Conservation (phyloP, 2,113 vertebrate genomes). For the Myxocyprinus asiaticus region DNA sequence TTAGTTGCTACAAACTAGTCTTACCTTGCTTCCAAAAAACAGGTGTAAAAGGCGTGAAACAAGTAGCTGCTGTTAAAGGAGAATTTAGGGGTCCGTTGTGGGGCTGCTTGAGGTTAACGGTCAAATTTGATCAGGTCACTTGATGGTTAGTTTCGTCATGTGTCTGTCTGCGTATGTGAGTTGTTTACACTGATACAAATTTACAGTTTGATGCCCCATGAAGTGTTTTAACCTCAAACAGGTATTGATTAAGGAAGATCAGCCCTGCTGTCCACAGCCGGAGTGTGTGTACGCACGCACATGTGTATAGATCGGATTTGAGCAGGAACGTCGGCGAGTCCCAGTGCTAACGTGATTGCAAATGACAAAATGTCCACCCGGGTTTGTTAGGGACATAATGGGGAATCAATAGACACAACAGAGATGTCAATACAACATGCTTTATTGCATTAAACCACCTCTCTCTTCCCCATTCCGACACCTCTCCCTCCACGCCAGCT, state of each 20-base stretch:
- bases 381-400: conserved; percentile 84
- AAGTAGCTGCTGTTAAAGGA: not conserved
- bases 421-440: conserved; percentile 83
- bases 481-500: conserved; percentile 38
- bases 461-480: conserved; percentile 61
- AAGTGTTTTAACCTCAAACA: conserved; percentile 76
- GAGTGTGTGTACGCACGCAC: conserved; percentile 37
- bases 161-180: conserved; percentile 62
- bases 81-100: conserved; percentile 1
- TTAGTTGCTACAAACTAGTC: not conserved
- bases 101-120: not conserved
- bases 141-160: conserved; percentile 63
- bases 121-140: conserved; percentile 59
- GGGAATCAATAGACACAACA: conserved; percentile 84
- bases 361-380: conserved; percentile 81
- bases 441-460: conserved; percentile 81
- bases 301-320: conserved; percentile 70
- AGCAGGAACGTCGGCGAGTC: conserved; percentile 67
- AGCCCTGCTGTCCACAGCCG: conserved; percentile 38
- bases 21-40: not conserved
- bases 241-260: conserved; percentile 69
- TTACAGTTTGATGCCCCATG: conserved; percentile 68
- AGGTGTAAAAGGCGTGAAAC: not conserved
- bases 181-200: conserved; percentile 59
- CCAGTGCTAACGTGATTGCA: conserved; percentile 78